Conservation (phyloP, 2,888 invertebrate species). For the Phania funesta region DNA sequence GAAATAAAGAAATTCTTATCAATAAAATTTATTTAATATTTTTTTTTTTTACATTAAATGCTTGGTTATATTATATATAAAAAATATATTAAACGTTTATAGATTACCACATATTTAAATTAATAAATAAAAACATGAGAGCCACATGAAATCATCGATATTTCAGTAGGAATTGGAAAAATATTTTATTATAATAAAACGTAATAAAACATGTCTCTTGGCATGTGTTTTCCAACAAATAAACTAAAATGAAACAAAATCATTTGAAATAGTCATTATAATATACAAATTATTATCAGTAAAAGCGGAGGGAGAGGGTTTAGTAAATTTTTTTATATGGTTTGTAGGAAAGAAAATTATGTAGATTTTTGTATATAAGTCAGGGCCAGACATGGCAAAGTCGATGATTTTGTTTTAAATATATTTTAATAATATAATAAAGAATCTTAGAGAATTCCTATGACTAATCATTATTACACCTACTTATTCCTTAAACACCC, state of each 20-base stretch:
- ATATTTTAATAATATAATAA: no score
- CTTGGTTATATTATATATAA: constrained; percentile 3
- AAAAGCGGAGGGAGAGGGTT: neutral
- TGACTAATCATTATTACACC: no score
- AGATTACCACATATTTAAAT: constrained; percentile 35
- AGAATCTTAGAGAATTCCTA: no score
- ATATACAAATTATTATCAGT: constrained; percentile 21
- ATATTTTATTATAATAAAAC: constrained; percentile 45
- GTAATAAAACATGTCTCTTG: constrained; percentile 52
- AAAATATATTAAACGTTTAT: constrained; percentile 32
- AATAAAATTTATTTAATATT: constrained; percentile 25
- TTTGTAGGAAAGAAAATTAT: neutral
- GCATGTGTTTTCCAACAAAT: constrained; percentile 18
- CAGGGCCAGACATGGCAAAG: constrained; percentile 38
- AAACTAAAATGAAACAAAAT: constrained; percentile 8
- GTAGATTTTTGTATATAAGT: constrained; percentile 26
- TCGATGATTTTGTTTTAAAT: neutral
- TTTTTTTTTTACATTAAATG: constrained; percentile 22
- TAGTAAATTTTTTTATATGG: neutral
- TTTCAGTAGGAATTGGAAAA: constrained; percentile 52
- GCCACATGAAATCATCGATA: constrained; percentile 65
- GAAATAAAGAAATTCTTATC: constrained; percentile 63
- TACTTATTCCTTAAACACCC: constrained; percentile 9
- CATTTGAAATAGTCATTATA: neutral
- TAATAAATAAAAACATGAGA: constrained; percentile 7